These are phyloP conservation scores for Callospermophilus lateralis DNA, from an alignment of 2,113 vertebrate species.

Conservation along the genomic window DNA sequence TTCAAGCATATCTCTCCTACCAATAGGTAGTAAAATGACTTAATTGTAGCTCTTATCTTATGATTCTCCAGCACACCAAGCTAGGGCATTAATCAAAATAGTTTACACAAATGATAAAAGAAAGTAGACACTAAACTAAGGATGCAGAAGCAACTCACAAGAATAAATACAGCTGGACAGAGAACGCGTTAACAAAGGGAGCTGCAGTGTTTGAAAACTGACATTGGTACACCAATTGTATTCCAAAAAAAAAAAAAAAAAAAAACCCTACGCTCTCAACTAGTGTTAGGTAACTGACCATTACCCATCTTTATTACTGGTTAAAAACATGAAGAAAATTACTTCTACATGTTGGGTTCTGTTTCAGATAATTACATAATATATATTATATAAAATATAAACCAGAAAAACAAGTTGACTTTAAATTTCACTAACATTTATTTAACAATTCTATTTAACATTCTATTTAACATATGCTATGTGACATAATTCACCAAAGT, in stretches of 20 bases:
- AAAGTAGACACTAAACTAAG: background rate
- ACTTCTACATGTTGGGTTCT: background rate
- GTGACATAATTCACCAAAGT: background rate
- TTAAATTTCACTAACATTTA: conserved; percentile 24
- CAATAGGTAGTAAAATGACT: background rate
- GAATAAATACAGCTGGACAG: background rate
- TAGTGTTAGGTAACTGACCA: background rate
- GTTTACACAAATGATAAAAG: conserved; percentile 34
- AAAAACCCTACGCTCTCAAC: background rate
- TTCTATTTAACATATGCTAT: too few species aligned
- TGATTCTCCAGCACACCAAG: background rate
- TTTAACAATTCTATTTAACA: background rate
- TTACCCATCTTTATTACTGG: background rate
- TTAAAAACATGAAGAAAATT: background rate
- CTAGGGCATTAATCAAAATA: background rate
- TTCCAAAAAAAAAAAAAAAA: background rate
- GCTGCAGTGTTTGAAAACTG: background rate
- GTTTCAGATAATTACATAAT: background rate
- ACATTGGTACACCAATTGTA: background rate
- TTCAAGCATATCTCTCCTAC: background rate
- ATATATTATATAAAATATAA: background rate
- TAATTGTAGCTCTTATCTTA: background rate
- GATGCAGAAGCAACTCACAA: background rate
- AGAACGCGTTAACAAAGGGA: background rate
- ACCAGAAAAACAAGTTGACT: conserved; percentile 1